phyloP scores from a whole-genome alignment of 2,888 invertebrate genomes.

The Pinctada fucata region DNA sequence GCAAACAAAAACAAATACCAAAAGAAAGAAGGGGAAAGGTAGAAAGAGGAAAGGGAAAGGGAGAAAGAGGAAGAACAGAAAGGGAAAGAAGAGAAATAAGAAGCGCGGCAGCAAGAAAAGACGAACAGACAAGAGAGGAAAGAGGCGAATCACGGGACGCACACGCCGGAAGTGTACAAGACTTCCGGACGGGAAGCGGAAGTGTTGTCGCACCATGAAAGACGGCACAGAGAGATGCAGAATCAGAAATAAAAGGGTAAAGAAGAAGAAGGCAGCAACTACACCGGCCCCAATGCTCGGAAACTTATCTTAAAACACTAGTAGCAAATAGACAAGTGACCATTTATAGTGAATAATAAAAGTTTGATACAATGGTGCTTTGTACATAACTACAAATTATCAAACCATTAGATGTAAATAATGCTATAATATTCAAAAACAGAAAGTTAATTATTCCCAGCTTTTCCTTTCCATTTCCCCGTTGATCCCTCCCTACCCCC shows the following conservation, averaged over 20 bases:
- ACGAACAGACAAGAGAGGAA: slow-evolving; percentile 37
- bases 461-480: no score
- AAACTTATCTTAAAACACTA: no score
- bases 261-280: not conserved
- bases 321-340: no score
- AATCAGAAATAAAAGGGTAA: slow-evolving; percentile 4
- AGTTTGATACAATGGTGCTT: no score
- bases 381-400: no score
- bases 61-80: slow-evolving; percentile 24
- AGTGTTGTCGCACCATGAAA: slow-evolving; percentile 23
- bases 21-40: slow-evolving; percentile 24
- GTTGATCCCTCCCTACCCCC: no score
- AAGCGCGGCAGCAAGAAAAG: slow-evolving; percentile 35
- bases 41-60: slow-evolving; percentile 29
- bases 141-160: slow-evolving; percentile 27
- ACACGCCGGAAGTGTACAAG: slow-evolving; percentile 16
- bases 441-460: no score
- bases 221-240: slow-evolving; percentile 23
- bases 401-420: no score
- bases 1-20: slow-evolving; percentile 34
- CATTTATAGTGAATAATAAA: no score
- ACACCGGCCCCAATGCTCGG: not conserved
- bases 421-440: no score
- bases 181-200: slow-evolving; percentile 18
- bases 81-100: slow-evolving; percentile 29